phyloP scores from a whole-genome alignment of 2,113 vertebrate species.

The Paraplagusia blochii region DNA sequence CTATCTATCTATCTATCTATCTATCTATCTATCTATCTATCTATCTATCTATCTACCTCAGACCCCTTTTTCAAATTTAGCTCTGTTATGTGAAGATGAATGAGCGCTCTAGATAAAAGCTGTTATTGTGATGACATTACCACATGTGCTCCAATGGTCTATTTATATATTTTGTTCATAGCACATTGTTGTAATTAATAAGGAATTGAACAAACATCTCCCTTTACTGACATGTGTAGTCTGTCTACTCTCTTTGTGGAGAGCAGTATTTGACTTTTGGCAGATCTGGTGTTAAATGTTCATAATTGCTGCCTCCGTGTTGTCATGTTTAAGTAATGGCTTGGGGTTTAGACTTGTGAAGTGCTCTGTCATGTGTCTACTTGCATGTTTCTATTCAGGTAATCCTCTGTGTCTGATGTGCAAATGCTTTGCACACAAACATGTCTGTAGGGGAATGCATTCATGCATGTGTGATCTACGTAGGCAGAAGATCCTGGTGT shows the following conservation, averaged over 20 bases:
- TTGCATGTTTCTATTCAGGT: slow-evolving; percentile 25
- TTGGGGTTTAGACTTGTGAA: slow-evolving; percentile 34
- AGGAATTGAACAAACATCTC: too few species aligned
- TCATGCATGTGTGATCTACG: neutral
- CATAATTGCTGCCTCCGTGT: slow-evolving; percentile 27
- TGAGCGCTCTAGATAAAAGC: too few species aligned
- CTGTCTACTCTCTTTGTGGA: neutral
- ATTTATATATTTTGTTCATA: too few species aligned
- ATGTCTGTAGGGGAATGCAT: neutral
- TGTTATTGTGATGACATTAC: too few species aligned
- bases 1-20: too few species aligned
- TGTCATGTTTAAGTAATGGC: slow-evolving; percentile 42
- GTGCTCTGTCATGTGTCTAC: slow-evolving; percentile 25
- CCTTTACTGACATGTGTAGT: neutral
- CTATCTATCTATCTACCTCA: too few species aligned
- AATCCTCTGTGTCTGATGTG: slow-evolving; percentile 14
- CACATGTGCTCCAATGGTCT: too few species aligned
- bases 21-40: too few species aligned
- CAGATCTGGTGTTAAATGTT: slow-evolving; percentile 6
- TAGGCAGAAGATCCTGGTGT: slow-evolving; percentile 3
- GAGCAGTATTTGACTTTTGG: slow-evolving; percentile 18
- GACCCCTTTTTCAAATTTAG: too few species aligned
- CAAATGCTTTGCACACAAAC: neutral
- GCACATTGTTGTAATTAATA: too few species aligned
- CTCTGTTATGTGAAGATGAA: too few species aligned